A percentile compares a stretch with the other conserved stretches of the same genome.
phyloP scores from a whole-genome alignment of 2,797 vertebrate species.

The Coilia nasus region DNA sequence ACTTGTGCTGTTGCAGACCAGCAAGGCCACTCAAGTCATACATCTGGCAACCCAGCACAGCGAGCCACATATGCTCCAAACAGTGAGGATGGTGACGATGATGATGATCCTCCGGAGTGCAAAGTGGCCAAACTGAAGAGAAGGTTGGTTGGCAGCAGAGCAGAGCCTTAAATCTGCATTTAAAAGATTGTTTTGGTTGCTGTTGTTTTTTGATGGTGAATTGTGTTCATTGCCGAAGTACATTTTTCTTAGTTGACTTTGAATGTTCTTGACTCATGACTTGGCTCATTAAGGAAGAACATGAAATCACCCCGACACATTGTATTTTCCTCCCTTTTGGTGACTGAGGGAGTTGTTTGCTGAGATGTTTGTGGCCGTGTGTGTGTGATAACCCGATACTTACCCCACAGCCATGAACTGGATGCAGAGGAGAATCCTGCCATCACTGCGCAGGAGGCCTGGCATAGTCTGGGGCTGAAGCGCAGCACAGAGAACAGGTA shows the following conservation, averaged over 20 bases:
- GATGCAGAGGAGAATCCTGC: constrained; percentile 83
- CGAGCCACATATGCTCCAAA: not conserved
- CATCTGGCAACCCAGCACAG: too few relatives aligned
- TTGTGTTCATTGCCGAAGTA: too few relatives aligned
- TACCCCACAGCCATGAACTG: constrained; percentile 85
- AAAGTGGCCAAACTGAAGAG: constrained; percentile 80
- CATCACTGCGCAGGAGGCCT: constrained; percentile 76
- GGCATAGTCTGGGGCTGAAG: constrained; percentile 83
- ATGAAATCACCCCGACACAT: too few relatives aligned
- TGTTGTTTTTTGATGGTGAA: too few relatives aligned
- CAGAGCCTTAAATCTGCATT: too few relatives aligned
- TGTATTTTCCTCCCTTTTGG: too few relatives aligned
- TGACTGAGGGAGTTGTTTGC: too few relatives aligned
- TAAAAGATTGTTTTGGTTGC: too few relatives aligned
- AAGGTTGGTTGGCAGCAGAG: constrained; percentile 68
- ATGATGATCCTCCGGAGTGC: constrained; percentile 76
- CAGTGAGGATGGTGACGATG: constrained; percentile 33
- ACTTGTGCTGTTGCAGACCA: constrained; percentile 42
- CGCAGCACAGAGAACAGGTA: constrained; percentile 80
- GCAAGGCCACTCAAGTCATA: constrained; percentile 25
- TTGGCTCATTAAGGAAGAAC: too few relatives aligned
- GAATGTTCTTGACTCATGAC: too few relatives aligned
- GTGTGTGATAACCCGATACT: not conserved
- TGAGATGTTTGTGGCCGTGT: not conserved
- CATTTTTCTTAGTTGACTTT: too few relatives aligned